phyloP scores from a whole-genome alignment of 37 sponge, comb jelly and placozoan genomes.

The Tethya wilhelma region DNA sequence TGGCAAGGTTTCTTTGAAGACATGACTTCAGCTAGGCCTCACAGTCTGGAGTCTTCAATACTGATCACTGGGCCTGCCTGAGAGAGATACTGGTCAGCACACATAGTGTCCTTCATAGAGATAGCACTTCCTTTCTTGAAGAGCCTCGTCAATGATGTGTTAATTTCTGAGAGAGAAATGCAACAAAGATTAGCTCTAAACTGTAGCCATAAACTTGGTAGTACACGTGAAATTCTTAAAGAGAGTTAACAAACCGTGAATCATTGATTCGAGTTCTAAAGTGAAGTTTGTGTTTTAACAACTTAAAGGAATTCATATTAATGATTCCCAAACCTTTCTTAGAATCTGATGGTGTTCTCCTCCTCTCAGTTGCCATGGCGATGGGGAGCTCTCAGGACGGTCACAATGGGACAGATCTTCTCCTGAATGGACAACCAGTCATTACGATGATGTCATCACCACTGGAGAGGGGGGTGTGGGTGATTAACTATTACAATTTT shows the following conservation, averaged over 20 bases:
- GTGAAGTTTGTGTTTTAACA: too few relatives aligned
- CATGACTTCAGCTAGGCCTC: constrained; percentile 34
- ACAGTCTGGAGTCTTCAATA: constrained; percentile 38
- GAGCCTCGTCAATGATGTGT: too few relatives aligned
- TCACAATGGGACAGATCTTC: constrained; percentile 68
- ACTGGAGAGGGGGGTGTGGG: constrained; percentile 26
- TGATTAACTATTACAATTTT: neutral
- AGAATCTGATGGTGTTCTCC: constrained; percentile 19
- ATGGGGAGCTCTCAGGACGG: constrained; percentile 39
- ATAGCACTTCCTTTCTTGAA: too few relatives aligned
- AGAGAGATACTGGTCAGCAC: constrained; percentile 85
- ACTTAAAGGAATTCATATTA: neutral
- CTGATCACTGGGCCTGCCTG: constrained; percentile 83
- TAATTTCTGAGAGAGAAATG: too few relatives aligned
- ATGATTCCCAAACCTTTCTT: neutral
- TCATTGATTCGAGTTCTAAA: neutral
- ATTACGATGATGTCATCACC: constrained; percentile 59
- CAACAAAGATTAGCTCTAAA: neutral
- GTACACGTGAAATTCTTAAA: neutral
- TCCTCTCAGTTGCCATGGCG: constrained; percentile 60
- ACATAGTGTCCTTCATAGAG: neutral
- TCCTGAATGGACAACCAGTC: constrained; percentile 82
- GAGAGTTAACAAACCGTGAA: neutral
- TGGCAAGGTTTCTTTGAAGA: constrained; percentile 75
- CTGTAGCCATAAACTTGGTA: neutral